A percentile compares a stretch with the other conserved stretches of the same genome.
phyloP scores from a whole-genome alignment of 2,113 vertebrate species.

The Paracanthobrama guichenoti region DNA sequence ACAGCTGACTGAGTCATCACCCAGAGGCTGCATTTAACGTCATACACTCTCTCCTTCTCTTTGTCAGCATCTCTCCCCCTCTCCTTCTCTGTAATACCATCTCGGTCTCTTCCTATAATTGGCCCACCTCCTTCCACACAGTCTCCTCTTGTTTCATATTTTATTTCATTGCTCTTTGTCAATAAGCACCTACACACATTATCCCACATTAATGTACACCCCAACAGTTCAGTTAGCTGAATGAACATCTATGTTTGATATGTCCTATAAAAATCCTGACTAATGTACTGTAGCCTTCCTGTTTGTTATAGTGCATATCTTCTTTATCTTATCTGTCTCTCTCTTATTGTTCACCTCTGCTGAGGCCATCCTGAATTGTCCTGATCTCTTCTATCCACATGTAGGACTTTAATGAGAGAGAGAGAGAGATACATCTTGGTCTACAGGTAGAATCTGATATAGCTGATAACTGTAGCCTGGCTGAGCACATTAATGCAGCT shows the following conservation, averaged over 20 bases:
- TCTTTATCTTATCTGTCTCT: not conserved
- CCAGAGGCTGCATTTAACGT: conserved; percentile 28
- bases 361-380: not conserved
- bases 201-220: not conserved
- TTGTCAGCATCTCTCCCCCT: conserved; percentile 57
- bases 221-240: conserved; percentile 2
- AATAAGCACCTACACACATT: not conserved
- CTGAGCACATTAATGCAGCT: conserved; percentile 1
- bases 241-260: conserved; percentile 20
- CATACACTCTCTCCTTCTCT: conserved; percentile 7
- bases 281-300: conserved; percentile 7
- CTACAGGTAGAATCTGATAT: not conserved
- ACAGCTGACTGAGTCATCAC: conserved; percentile 51
- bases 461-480: not conserved
- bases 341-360: not conserved
- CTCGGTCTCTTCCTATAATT: not conserved
- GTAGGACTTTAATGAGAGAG: not conserved
- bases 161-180: not conserved
- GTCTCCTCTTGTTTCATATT: not conserved
- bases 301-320: conserved; percentile 4
- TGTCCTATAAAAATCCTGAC: conserved; percentile 30
- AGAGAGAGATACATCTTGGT: not conserved
- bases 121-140: not conserved
- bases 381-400: not conserved
- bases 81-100: conserved; percentile 14